Base-by-base conservation (phyloP, 2,888 invertebrate species). In the Cataglyphis rosenhaueri region DNA sequence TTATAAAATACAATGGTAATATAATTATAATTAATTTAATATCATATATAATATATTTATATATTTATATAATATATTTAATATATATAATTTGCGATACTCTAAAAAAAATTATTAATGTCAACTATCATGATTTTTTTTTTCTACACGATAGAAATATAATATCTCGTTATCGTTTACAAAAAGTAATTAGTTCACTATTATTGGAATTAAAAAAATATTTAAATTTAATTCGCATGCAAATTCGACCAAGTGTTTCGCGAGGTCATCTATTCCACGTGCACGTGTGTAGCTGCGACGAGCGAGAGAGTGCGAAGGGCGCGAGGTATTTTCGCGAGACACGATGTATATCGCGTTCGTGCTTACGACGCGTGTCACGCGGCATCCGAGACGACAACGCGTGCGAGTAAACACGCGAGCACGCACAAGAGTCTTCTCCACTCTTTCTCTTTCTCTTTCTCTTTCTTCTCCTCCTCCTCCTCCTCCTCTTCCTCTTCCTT, bases 251-350 rank as follows among this genome's bases (percentile, higher is more conserved):
- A 52, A 74, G 48, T 52, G n/a, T 64, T 64, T 52, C 65, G 52
- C 75, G 52, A 75, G 65, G 18, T 55, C 52, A 21, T 12, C 44
- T 62, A 18, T 75, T 75, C 52, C 52, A 6, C 4, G 41, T 44
- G 61, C 35, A 35, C 25, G 38, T 38, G 38, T 25, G 35, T 55
- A 21, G 35, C n/a, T 3, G 64, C 35, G 29, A 74, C 35, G 29
- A 74, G 9, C 15, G 73, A 25, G 90, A 86, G 89, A 91, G 93
- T 91, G 92, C 92, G 92, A 93, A 93, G 89, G 90, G 41, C 62
- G 91, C 89, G 92, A 41, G 32, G 91, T 92, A 92, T 92, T 94
- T 93, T 90, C 92, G 90, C 92, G 88, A 86, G 83, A 87, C 89
- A 89, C 89, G 89, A 55, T 35, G 70, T 25, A 35, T 21, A 15